Evolutionary conservation across 30 jellyfish, hydroid and myxozoan species (phyloP), one percentile per base, ranked within the genome.

Genomic region (Turritopsis rubra): DNA sequence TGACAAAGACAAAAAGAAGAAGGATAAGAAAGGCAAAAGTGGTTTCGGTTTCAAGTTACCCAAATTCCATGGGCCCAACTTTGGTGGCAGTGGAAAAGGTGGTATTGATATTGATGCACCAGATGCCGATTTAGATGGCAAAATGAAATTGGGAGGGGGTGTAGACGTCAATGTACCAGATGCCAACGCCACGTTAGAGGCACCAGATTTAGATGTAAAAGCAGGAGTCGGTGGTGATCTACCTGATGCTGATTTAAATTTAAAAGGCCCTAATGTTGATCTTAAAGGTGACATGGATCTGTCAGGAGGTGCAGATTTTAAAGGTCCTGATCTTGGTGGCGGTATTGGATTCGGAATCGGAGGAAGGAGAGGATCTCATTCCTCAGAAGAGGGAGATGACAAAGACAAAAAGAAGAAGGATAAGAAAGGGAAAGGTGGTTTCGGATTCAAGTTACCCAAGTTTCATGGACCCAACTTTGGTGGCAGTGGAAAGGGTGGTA

Each of bases 31-130:
- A 22, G 60, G 75, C 53, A 71, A 79, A 65, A 65, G 92, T 60
- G 75, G 83, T 71, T 54, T 79, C 52, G 85, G 85, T 20, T 29
- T 79, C 30, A 79, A 79, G 81, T 28, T 79, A 81, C 85, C 85
- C 24, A 30, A 79, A 25, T 30, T 71, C 19, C 20, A 71, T 16
- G 28, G 19, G 28, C 80, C 80, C 19, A 71, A 71, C 28, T 71
- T 30, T 17, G n/a, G n/a, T n/a, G 83, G 85, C 8, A 52, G 85
- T 21, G 29, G 85, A 28, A n/a, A n/a, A n/a, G n/a, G n/a, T n/a
- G 81, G 53, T n/a, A 3, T 79, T 0, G 72, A 54, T 54, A n/a
- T n/a, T n/a, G n/a, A n/a, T n/a, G n/a, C n/a, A n/a, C n/a, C n/a
- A n/a, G n/a, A n/a, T n/a, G n/a, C n/a, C n/a, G n/a, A 72, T 72